phyloP scores from a whole-genome alignment of 23 tunicate species.

The Diplosoma virens region DNA sequence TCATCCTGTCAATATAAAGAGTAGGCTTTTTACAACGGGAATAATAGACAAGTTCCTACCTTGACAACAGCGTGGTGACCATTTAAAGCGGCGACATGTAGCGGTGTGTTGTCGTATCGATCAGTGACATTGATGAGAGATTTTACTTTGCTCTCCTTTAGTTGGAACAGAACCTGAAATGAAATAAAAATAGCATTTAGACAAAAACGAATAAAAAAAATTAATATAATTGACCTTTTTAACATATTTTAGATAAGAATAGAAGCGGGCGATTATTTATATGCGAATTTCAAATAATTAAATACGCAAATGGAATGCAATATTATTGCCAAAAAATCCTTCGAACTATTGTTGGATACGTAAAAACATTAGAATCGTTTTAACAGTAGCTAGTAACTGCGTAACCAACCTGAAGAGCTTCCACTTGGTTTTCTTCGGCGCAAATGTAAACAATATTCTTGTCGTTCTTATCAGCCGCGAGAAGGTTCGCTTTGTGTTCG shows the following conservation, averaged over 20 bases:
- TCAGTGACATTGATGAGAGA: slow-evolving; percentile 61
- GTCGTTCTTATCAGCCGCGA: slow-evolving; percentile 85
- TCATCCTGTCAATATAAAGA: too few species aligned
- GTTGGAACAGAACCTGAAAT: slow-evolving; percentile 14
- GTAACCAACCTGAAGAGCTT: slow-evolving; percentile 86
- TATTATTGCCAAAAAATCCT: too few species aligned
- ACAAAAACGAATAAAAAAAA: background rate
- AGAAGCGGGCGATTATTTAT: too few species aligned
- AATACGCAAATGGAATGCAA: too few species aligned
- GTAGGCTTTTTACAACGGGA: too few species aligned
- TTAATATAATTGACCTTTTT: too few species aligned
- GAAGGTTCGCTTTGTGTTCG: slow-evolving; percentile 71
- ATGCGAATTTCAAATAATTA: too few species aligned
- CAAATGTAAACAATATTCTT: slow-evolving; percentile 60
- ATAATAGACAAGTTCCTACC: too few species aligned
- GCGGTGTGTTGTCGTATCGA: slow-evolving; percentile 78
- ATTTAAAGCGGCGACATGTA: slow-evolving; percentile 70
- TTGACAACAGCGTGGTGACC: slow-evolving; percentile 66
- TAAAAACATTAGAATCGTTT: too few species aligned
- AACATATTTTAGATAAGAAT: too few species aligned
- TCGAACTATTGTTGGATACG: too few species aligned
- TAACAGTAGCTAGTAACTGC: too few species aligned
- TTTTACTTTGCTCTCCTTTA: slow-evolving; percentile 36
- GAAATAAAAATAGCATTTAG: background rate
- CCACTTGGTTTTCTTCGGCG: slow-evolving; percentile 79